phyloP scores from a whole-genome alignment of 92 coral and sea anemone genomes.

The Zoanthus sociatus region DNA sequence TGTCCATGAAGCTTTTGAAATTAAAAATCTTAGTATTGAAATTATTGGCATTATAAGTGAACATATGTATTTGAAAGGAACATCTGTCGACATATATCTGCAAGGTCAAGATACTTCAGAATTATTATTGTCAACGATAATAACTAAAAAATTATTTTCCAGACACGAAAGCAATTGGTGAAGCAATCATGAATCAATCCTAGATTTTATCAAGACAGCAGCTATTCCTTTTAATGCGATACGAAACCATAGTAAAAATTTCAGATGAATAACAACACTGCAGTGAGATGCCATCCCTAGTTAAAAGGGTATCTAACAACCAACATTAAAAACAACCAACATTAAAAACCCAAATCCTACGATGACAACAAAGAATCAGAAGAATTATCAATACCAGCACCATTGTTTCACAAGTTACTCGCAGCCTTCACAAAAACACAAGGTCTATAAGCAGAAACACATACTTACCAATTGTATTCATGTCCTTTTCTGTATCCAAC shows the following conservation, averaged over 20 bases:
- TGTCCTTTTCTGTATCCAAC: slow-evolving; percentile 90
- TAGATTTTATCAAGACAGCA: not conserved
- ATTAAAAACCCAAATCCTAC: too few species aligned
- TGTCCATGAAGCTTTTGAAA: not conserved
- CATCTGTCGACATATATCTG: slow-evolving; percentile 2
- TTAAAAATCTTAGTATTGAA: not conserved
- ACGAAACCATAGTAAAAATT: too few species aligned
- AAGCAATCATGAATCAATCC: not conserved
- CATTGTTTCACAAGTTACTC: not conserved
- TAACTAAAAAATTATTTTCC: not conserved
- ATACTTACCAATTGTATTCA: slow-evolving; percentile 89
- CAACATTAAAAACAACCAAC: too few species aligned
- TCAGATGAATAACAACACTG: too few species aligned
- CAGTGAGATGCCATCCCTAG: too few species aligned
- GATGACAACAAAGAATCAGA: too few species aligned
- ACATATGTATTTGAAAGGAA: not conserved
- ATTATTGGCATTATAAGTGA: not conserved
- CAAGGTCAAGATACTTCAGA: not conserved
- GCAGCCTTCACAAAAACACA: not conserved
- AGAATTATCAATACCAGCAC: not conserved
- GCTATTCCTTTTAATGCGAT: not conserved
- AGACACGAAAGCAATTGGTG: not conserved
- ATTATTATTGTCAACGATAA: not conserved
- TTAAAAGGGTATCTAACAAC: too few species aligned
- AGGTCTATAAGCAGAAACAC: too few species aligned